These are phyloP conservation scores for Alces alces DNA, from an alignment of 2,113 vertebrate genomes.

Conservation along the genomic window DNA sequence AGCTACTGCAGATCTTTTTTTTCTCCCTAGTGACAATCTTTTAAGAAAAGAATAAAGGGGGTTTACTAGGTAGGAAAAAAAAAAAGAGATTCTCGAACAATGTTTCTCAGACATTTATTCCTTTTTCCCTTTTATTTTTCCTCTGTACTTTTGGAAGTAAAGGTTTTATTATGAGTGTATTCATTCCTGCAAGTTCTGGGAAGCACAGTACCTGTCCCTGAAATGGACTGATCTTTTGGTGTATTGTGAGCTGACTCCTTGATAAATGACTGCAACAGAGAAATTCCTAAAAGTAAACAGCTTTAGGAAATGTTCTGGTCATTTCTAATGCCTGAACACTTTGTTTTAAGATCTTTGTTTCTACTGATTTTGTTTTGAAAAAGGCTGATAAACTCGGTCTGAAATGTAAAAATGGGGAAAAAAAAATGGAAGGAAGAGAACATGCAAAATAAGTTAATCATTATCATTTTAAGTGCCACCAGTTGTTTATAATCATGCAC, in stretches of 20 bases:
- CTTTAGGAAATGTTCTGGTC: background rate
- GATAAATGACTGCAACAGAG: background rate
- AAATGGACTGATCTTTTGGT: background rate
- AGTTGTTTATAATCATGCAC: conserved; percentile 75
- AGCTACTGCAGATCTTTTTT: background rate
- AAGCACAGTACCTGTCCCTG: background rate
- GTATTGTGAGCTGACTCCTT: background rate
- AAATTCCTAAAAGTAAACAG: background rate
- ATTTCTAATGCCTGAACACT: background rate
- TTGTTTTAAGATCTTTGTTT: conserved; percentile 53
- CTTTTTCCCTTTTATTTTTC: background rate
- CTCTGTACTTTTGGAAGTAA: background rate
- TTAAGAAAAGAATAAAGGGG: background rate
- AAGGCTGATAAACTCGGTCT: conserved; percentile 49
- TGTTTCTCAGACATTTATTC: background rate
- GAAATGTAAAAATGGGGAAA: conserved; percentile 64
- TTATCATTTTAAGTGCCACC: conserved; percentile 72
- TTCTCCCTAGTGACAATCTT: background rate
- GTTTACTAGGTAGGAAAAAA: background rate
- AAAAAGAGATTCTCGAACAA: background rate
- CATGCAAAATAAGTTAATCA: conserved; percentile 66
- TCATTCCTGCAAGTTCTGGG: background rate
- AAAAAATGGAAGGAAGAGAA: conserved; percentile 63
- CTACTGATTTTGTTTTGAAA: conserved; percentile 23
- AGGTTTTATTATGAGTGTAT: background rate